Conservation (phyloP, 2,888 invertebrate genomes). For the Drosophila pegasa region DNA sequence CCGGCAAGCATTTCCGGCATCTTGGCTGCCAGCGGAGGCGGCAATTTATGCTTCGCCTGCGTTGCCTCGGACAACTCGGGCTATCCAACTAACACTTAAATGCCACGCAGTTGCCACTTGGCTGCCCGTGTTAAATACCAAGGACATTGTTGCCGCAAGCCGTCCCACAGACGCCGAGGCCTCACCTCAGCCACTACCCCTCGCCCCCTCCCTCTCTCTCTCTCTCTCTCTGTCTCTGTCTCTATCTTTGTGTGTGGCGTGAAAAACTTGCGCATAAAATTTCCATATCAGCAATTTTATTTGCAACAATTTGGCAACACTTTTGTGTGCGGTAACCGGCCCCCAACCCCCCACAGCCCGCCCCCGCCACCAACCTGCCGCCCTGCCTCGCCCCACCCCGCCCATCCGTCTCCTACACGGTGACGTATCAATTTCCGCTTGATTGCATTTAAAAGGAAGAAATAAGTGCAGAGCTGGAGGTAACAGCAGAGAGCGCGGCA, state of each 20-base stretch:
- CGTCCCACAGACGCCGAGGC: slow-evolving; percentile 14
- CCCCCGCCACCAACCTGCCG: too few relatives aligned
- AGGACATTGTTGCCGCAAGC: slow-evolving; percentile 43
- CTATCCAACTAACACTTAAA: slow-evolving; percentile 27
- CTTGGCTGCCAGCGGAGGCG: slow-evolving; percentile 23
- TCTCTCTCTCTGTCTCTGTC: neutral
- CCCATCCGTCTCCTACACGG: slow-evolving; percentile 30
- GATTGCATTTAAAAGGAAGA: slow-evolving; percentile 70
- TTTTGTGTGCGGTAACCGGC: slow-evolving; percentile 42
- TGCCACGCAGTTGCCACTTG: slow-evolving; percentile 48
- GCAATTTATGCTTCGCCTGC: slow-evolving; percentile 52
- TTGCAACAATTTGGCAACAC: slow-evolving; percentile 80
- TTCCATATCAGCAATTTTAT: slow-evolving; percentile 79
- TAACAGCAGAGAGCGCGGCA: slow-evolving; percentile 38
- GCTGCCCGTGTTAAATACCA: slow-evolving; percentile 53
- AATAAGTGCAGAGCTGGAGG: slow-evolving; percentile 7
- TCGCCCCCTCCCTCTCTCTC: neutral
- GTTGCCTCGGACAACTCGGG: slow-evolving; percentile 36
- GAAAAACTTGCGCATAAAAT: slow-evolving; percentile 69
- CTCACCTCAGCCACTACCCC: slow-evolving; percentile 10
- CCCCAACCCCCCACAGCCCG: too few relatives aligned
- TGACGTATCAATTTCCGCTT: slow-evolving; percentile 80
- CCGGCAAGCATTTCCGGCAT: slow-evolving; percentile 50
- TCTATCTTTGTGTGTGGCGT: slow-evolving; percentile 24
- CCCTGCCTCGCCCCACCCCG: neutral